Evolutionary conservation across 2,113 vertebrate genomes (phyloP), one percentile per base, ranked within the genome.

Genomic region (Menidia beryllina): DNA sequence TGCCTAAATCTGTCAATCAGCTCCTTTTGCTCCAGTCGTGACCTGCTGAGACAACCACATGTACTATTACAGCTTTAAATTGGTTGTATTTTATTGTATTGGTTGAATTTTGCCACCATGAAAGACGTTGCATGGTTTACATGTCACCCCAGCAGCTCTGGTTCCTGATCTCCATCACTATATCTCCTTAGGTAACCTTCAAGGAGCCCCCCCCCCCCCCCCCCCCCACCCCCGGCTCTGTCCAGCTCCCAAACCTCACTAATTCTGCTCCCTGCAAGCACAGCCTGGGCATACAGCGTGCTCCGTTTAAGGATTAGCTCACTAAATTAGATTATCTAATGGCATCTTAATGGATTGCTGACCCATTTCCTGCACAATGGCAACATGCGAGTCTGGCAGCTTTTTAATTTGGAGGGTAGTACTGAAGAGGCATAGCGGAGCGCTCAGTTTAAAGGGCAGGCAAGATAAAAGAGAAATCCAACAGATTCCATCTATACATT

Each of bases 291-390:
- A 92, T 93, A 92, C 93, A 92, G 93, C 90, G 93, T 91, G 93
- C 95, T 94, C 95, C 94, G 94, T 96, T 97, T 96, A 95, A 94
- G 96, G 96, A 98, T 97, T 95, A 97, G 94, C 93, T 91, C 72
- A 91, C 93, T 93, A 97, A 98, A 98, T 97, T 96, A 97, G 96
- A 98, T 98, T 97, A 97, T 97, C 95, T 96, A 96, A 98, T 97
- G 96, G 96, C 94, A 98, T 98, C 92, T 96, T 97, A 98, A 98
- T 98, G 94, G 96, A 98, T 98, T 95, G 94, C 96, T 96, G 95
- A 96, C 95, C 96, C 94, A 96, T 95, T 97, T 97, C 95, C 95
- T 97, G 93, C 94, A 93, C 92, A 93, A 96, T 93, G 94, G 94
- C 94, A 95, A 93, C 91, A 94, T 93, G 94, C 93, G 92, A 93